Evolutionary conservation across 2,888 invertebrate genomes (phyloP).

Genomic region (Philhelius pedissequus): DNA sequence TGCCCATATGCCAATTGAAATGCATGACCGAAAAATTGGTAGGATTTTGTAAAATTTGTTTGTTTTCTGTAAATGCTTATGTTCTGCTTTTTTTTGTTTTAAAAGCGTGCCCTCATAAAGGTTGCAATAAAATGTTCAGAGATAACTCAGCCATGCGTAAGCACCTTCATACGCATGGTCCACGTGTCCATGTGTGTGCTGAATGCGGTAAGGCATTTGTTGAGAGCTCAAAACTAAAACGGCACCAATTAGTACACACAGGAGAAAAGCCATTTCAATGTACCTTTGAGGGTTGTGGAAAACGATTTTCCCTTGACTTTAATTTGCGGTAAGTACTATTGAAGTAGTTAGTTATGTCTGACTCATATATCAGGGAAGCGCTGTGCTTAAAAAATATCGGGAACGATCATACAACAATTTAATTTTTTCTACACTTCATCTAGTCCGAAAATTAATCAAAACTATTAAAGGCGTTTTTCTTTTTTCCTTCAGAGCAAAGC

Average conservation of each 20-base stretch:
- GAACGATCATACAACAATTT: no score
- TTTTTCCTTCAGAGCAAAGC: no score
- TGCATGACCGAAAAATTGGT: constrained; percentile 71
- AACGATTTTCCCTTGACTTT: constrained; percentile 97
- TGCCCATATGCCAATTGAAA: constrained; percentile 54
- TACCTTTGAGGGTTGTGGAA: constrained; percentile 98
- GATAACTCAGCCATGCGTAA: constrained; percentile 99
- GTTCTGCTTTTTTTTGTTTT: background rate
- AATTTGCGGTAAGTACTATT: constrained; percentile 84
- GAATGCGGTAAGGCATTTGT: constrained; percentile 99
- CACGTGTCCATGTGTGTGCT: constrained; percentile 97
- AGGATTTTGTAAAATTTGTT: background rate
- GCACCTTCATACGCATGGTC: constrained; percentile 98
- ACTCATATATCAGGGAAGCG: no score
- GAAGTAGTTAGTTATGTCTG: background rate
- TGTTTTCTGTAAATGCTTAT: no score
- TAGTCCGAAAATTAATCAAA: no score
- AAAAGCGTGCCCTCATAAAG: constrained; percentile 94
- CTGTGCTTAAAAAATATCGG: no score
- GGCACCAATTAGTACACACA: constrained; percentile 98
- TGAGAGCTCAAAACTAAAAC: constrained; percentile 96
- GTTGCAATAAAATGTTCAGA: constrained; percentile 97
- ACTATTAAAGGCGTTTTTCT: no score
- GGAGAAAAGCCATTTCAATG: constrained; percentile 99
- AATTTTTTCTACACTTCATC: no score